Conservation (phyloP, 2,113 vertebrate genomes). For the zebrafish (Danio rerio) region GRCz12tu NC_133191.1:3101501-3102000, state of each 20-base stretch:
- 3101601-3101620: neutral
- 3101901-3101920: too few relatives aligned
- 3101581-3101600: constrained; percentile 38
- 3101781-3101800: too few relatives aligned
- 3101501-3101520: constrained; percentile 56
- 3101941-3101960: too few relatives aligned
- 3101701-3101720: neutral
- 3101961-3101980: too few relatives aligned
- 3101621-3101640: neutral
- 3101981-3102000: too few relatives aligned
- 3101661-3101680: neutral
- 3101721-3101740: neutral
- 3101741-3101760: neutral
- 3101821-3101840: too few relatives aligned
- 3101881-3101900: too few relatives aligned
- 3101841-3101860: too few relatives aligned
- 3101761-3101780: neutral
- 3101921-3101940: too few relatives aligned
- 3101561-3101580: constrained; percentile 67
- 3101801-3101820: too few relatives aligned
- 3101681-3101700: neutral
- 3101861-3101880: too few relatives aligned
- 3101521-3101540: constrained; percentile 57
- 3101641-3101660: neutral
- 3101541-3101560: constrained; percentile 60